phyloP scores from a whole-genome alignment of 2,888 invertebrate genomes.

The Polietes domitor region DNA sequence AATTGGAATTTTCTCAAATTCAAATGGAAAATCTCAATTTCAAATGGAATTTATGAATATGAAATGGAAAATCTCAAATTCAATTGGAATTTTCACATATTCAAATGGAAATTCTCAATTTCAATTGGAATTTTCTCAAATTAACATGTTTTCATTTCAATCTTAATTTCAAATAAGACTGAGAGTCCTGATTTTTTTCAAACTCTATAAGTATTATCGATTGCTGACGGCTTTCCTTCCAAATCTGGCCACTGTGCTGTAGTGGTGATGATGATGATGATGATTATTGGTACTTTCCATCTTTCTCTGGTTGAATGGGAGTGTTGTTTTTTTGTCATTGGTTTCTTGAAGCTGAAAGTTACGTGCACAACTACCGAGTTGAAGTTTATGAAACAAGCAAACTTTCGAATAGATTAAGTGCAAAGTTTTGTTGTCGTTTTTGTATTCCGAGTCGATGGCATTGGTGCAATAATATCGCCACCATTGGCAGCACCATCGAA shows the following conservation, averaged over 20 bases:
- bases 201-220: no score
- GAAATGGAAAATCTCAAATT: no score
- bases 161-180: no score
- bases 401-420: constrained; percentile 76
- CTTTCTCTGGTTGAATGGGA: not conserved
- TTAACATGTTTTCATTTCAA: no score
- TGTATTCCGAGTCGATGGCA: constrained; percentile 56
- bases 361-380: constrained; percentile 71
- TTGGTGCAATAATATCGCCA: constrained; percentile 42
- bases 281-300: constrained; percentile 56
- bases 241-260: not conserved
- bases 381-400: constrained; percentile 77
- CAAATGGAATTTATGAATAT: no score
- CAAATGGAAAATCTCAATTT: no score
- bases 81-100: no score
- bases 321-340: constrained; percentile 16
- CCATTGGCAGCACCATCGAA: constrained; percentile 48
- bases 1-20: no score
- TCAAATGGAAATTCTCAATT: no score
- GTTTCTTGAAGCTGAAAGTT: constrained; percentile 55
- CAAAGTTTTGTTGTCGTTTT: constrained; percentile 73
- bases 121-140: no score
- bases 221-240: no score
- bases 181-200: no score
- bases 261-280: constrained; percentile 35